Base-by-base conservation (phyloP, 2,888 invertebrate species). In the Ornithoptera alexandrae region DNA sequence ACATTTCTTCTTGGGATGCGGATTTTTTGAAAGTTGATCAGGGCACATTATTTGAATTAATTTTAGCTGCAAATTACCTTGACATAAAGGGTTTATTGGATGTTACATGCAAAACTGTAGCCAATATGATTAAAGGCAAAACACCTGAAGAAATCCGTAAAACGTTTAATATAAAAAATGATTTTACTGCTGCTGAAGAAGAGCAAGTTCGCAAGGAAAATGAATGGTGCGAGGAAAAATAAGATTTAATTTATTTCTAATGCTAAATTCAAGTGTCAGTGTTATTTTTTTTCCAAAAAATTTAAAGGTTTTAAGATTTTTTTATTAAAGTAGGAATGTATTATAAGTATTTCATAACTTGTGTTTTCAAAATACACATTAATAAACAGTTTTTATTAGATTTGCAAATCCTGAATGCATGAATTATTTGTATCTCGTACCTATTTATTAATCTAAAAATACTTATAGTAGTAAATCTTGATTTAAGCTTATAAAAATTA, bases 21-120 rank as follows among this genome's bases (percentile, higher is more conserved):
- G 99, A 99, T 86, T 99, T 99, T 83, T 92, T 99, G 12, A 99
- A 99, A 94, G 99, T 99, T 50, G 98, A 99, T 86, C 98, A 99
- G 86, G 98, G 98, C 71, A 99, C 98, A 1, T 92, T 99, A 18
- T 99, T 98, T 85, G 99, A 99, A 91, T 92, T 99, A 59, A 99
- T 99, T 80, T 91, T 99, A 93, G 98, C 99, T 64, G 98, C 99
- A 12, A 99, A 99, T 89, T 99, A 99, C 85, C 93, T 99, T 80
- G 98, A 99, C 82, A 99, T 99, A 74, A 97, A 98, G 84, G 98
- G 98, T 1, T 93, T 99, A 70, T 89, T 99, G 79, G 99, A 99
- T 90, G 99, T 99, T 0, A 98, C 99, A 0, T 99, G 99, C 92
- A 99, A 99, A 91, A 98, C 98, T 0, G 98, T 98, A 64, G 98